Percentiles rank a stretch among this genome's conserved stretches.
These are phyloP conservation scores for Erinaceus europaeus DNA, from an alignment of 2,113 vertebrate species.

Conservation along the genomic window DNA sequence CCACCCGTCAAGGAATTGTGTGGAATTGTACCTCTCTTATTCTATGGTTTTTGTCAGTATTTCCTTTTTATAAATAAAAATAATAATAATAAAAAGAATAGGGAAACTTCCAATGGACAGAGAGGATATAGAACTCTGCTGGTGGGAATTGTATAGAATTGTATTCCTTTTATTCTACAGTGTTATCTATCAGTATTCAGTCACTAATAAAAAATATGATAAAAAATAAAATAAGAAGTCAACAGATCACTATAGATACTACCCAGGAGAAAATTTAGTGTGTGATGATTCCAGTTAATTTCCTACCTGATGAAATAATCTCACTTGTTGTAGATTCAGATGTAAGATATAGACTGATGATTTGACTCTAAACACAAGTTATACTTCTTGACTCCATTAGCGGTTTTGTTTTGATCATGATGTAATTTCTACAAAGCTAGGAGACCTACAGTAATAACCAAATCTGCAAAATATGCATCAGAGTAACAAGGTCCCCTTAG, in stretches of 20 bases:
- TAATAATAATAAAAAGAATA: too few species aligned
- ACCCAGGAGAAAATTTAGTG: background rate
- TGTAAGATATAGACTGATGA: background rate
- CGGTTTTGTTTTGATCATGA: background rate
- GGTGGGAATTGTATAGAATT: too few species aligned
- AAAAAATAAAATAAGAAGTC: background rate
- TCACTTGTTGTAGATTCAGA: background rate
- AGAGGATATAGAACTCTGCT: too few species aligned
- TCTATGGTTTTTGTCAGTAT: too few species aligned
- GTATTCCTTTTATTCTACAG: too few species aligned
- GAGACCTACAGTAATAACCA: background rate
- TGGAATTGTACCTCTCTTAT: too few species aligned
- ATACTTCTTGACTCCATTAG: background rate
- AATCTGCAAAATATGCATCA: background rate
- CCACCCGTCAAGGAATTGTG: too few species aligned
- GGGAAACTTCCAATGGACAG: too few species aligned
- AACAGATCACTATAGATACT: rapidly evolving
- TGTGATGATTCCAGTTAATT: background rate
- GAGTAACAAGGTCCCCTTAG: background rate
- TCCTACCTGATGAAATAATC: background rate
- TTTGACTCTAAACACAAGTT: background rate
- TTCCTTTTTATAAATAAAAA: too few species aligned
- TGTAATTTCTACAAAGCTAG: background rate
- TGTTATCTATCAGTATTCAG: too few species aligned
- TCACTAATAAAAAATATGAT: too few species aligned